Conservation (phyloP, 2,113 vertebrate genomes). For the Datnioides undecimradiatus region DNA sequence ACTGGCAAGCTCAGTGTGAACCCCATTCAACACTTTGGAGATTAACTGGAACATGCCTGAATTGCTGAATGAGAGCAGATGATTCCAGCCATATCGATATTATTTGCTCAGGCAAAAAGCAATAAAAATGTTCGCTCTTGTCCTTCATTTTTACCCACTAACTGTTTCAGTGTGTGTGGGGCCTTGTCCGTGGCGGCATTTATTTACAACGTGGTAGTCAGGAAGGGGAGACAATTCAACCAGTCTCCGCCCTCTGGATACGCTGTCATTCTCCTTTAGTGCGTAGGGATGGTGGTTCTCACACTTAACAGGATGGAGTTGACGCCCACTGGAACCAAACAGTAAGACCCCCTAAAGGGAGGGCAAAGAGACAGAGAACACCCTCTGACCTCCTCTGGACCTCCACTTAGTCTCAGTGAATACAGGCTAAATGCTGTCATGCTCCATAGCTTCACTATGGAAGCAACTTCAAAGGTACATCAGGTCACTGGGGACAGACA, state of each 20-base stretch:
- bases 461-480: neutral
- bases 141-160: neutral
- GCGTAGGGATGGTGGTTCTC: slow-evolving; percentile 25
- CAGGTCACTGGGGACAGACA: neutral
- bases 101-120: neutral
- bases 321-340: slow-evolving; percentile 31
- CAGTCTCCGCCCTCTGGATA: slow-evolving; percentile 22
- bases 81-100: neutral
- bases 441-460: neutral
- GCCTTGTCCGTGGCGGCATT: slow-evolving; percentile 9
- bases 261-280: slow-evolving; percentile 34
- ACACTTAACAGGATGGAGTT: slow-evolving; percentile 32
- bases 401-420: slow-evolving; percentile 31
- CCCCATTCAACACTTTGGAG: neutral
- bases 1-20: too few relatives aligned
- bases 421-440: neutral
- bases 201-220: slow-evolving; percentile 49
- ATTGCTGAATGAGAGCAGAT: neutral
- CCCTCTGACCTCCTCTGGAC: slow-evolving; percentile 39
- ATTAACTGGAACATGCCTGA: neutral
- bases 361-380: neutral
- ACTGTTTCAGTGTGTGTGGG: slow-evolving; percentile 26
- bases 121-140: neutral
- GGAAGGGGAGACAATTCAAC: slow-evolving; percentile 25
- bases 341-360: slow-evolving; percentile 26